Conservation (phyloP, 1,140 invertebrate species). For the Trachymyrmex septentrionalis region DNA sequence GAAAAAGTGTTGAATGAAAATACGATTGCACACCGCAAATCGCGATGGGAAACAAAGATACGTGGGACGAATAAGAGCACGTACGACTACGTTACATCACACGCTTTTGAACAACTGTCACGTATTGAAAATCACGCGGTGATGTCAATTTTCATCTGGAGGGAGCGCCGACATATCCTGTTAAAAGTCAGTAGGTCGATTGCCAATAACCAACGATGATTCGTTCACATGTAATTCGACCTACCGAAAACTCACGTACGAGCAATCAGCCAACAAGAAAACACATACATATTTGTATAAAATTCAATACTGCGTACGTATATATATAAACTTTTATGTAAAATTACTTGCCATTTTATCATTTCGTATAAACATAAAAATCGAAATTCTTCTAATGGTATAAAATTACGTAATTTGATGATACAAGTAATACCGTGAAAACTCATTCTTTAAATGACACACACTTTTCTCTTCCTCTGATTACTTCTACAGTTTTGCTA, state of each 20-base stretch:
- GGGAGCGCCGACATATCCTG: slow-evolving; percentile 47
- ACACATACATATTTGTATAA: not conserved
- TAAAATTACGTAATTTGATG: not conserved
- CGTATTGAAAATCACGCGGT: slow-evolving; percentile 54
- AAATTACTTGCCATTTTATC: slow-evolving; percentile 9
- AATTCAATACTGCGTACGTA: not conserved
- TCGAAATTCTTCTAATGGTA: not conserved
- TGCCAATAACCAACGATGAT: slow-evolving; percentile 45
- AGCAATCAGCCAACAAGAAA: not conserved
- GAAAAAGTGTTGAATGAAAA: not conserved
- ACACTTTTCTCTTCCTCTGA: slow-evolving; percentile 9
- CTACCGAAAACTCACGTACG: slow-evolving; percentile 29
- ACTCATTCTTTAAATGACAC: slow-evolving; percentile 25
- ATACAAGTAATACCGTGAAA: slow-evolving; percentile 3
- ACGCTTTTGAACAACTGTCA: slow-evolving; percentile 48
- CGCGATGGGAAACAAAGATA: slow-evolving; percentile 22
- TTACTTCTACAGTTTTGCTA: not conserved
- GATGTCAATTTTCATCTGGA: slow-evolving; percentile 67
- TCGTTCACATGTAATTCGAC: slow-evolving; percentile 36
- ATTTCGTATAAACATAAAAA: not conserved
- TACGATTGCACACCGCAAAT: not conserved
- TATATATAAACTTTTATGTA: not conserved
- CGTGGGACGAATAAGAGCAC: slow-evolving; percentile 38
- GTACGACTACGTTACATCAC: slow-evolving; percentile 38
- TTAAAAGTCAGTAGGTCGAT: slow-evolving; percentile 60